Evolutionary conservation across 2,888 invertebrate genomes (phyloP).

Genomic region (Nomada flava): DNA sequence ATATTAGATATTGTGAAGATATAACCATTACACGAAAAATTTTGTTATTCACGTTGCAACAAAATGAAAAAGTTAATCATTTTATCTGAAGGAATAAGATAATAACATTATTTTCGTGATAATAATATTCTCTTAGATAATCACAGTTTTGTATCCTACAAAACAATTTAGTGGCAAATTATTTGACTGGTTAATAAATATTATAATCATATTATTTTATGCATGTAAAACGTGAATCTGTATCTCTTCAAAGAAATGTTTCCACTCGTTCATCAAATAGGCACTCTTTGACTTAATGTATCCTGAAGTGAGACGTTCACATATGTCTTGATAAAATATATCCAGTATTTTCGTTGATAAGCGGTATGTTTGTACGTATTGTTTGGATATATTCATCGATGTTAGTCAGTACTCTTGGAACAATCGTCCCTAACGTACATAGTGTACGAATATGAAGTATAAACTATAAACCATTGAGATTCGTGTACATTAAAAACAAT

Average conservation of each 20-base stretch:
- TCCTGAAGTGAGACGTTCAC: no score
- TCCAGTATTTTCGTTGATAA: constrained; percentile 45
- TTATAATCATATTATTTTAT: not conserved
- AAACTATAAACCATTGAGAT: not conserved
- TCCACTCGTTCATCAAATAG: not conserved
- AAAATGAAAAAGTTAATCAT: not conserved
- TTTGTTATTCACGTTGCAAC: not conserved
- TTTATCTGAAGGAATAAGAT: not conserved
- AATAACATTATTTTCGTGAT: not conserved
- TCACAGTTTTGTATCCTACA: not conserved
- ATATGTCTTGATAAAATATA: constrained; percentile 54
- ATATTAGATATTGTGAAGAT: not conserved
- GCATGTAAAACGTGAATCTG: not conserved
- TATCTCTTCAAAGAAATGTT: constrained; percentile 30
- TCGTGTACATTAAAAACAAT: not conserved
- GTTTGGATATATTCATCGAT: not conserved
- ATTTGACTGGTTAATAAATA: not conserved
- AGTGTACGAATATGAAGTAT: no score
- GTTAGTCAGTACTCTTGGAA: constrained; percentile 14
- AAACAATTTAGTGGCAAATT: not conserved
- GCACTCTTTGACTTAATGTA: not conserved
- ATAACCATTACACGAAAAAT: not conserved
- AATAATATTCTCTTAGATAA: no score
- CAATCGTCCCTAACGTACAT: not conserved
- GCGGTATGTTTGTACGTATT: constrained; percentile 18